phyloP scores from a whole-genome alignment of 2,888 invertebrate genomes.

The Rambutsinella grinnellia region DNA sequence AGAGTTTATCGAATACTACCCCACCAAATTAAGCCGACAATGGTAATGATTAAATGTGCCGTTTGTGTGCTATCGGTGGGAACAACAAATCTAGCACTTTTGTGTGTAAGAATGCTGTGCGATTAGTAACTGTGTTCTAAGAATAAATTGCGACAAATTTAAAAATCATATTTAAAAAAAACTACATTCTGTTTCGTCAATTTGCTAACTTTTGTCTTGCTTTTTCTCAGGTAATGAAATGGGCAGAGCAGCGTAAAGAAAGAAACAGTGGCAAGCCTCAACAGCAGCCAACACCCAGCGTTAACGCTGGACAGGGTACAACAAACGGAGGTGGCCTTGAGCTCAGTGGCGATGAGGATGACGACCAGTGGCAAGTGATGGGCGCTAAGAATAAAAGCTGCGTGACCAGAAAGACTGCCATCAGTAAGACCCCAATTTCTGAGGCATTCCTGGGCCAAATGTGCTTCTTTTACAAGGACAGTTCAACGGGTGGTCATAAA shows the following conservation, averaged over 20 bases:
- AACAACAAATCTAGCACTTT: constrained; percentile 32
- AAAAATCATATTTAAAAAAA: background rate
- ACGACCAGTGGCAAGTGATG: constrained; percentile 72
- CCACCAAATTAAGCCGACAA: constrained; percentile 42
- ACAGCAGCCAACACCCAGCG: background rate
- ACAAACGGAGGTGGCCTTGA: constrained; percentile 62
- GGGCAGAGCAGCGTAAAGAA: constrained; percentile 59
- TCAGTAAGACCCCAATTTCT: constrained; percentile 88
- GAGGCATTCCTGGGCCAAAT: constrained; percentile 95
- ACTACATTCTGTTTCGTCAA: constrained; percentile 1
- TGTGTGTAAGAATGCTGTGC: constrained; percentile 28
- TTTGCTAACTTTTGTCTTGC: background rate
- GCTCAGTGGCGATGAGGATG: constrained; percentile 62
- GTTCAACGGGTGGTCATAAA: constrained; percentile 79
- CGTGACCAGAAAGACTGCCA: constrained; percentile 86
- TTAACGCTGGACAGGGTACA: constrained; percentile 60
- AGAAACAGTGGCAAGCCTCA: constrained; percentile 16
- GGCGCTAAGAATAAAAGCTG: constrained; percentile 90
- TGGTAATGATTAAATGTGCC: constrained; percentile 27
- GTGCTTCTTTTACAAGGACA: constrained; percentile 80
- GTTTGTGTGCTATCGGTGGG: constrained; percentile 53
- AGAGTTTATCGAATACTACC: constrained; percentile 2
- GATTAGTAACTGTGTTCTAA: constrained; percentile 12
- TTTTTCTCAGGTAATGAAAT: constrained; percentile 59
- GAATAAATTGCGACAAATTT: constrained; percentile 23